phyloP scores from a whole-genome alignment of 1,140 invertebrate species.

The Thereuonema tuberculata region DNA sequence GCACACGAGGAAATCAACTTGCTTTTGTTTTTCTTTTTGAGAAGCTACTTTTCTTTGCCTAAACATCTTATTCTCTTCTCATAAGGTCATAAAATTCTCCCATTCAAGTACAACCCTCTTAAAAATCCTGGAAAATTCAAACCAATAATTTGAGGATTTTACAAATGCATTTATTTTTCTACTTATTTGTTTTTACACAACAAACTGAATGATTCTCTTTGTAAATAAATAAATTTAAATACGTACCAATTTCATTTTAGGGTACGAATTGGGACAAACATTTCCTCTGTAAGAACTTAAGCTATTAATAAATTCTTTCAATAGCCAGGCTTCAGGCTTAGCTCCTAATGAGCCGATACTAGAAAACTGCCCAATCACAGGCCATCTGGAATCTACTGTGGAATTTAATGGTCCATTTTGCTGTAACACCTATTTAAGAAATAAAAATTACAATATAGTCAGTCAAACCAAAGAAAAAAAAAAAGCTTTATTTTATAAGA shows the following conservation, averaged over 20 bases:
- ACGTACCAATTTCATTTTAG: not conserved
- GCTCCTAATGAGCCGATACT: constrained; percentile 75
- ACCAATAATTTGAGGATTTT: too few relatives aligned
- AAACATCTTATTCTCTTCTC: too few relatives aligned
- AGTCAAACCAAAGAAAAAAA: too few relatives aligned
- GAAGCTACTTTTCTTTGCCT: too few relatives aligned
- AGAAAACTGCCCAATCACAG: constrained; percentile 67
- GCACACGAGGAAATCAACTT: too few relatives aligned
- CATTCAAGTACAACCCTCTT: too few relatives aligned
- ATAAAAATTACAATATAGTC: too few relatives aligned
- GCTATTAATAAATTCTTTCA: constrained; percentile 46
- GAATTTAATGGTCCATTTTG: constrained; percentile 24
- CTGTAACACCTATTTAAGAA: constrained; percentile 27
- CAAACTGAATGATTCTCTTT: not conserved
- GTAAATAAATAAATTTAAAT: not conserved
- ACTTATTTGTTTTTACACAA: not conserved
- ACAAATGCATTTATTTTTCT: not conserved
- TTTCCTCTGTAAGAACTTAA: constrained; percentile 27
- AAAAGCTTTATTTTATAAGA: too few relatives aligned
- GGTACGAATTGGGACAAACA: not conserved
- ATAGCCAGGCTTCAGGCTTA: constrained; percentile 51
- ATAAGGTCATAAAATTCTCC: too few relatives aligned
- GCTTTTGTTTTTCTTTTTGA: too few relatives aligned
- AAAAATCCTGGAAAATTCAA: too few relatives aligned
- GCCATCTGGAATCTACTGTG: constrained; percentile 39